Base-by-base conservation (phyloP, 2,888 invertebrate genomes). In the Eudasyphora cyanicolor region DNA sequence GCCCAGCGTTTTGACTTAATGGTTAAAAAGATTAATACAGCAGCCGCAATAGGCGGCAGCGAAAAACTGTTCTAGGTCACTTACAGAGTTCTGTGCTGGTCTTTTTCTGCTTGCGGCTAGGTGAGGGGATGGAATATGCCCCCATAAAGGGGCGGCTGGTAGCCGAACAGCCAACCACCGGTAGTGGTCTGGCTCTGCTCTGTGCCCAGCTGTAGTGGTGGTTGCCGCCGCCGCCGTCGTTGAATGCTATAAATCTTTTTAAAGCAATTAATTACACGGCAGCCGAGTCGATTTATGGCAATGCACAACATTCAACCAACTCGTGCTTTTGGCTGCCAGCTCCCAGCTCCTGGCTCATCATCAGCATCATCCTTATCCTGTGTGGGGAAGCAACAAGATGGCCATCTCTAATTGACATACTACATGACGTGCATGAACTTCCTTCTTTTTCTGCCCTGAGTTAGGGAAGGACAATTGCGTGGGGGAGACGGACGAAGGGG, bases 331-430 rank as follows among this genome's bases (percentile, higher is more conserved):
- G 17, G n/a, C n/a, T n/a, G n/a, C n/a, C n/a, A n/a, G n/a, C n/a
- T n/a, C 27, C 7, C 57, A 24, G 10, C 19, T 54, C n/a, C 51
- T 42, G 24, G 21, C 14, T 51, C 78, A 71, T 57, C 71, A 76
- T 79, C 73, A 1, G 67, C 73, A 69, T 67, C 60, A 74, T 51
- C 38, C 38, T 67, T n/a, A n/a, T n/a, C n/a, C n/a, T n/a, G n/a
- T n/a, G n/a, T n/a, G 42, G 12, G 70, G 35, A 64, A 76, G 76
- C 78, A 76, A 76, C 64, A 81, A 84, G 84, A 81, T 81, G 71
- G 75, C 57, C 78, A 73, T 81, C 73, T 76, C 84, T 84, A 84
- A 84, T 84, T 84, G 84, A 84, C 81, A 81, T 84, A 38, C 71
- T 84, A 78, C 75, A 76, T 71, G 78, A 75, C 75, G 71, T 78